Conservation (phyloP, 2,797 vertebrate species). For the Bovichtus variegatus region DNA sequence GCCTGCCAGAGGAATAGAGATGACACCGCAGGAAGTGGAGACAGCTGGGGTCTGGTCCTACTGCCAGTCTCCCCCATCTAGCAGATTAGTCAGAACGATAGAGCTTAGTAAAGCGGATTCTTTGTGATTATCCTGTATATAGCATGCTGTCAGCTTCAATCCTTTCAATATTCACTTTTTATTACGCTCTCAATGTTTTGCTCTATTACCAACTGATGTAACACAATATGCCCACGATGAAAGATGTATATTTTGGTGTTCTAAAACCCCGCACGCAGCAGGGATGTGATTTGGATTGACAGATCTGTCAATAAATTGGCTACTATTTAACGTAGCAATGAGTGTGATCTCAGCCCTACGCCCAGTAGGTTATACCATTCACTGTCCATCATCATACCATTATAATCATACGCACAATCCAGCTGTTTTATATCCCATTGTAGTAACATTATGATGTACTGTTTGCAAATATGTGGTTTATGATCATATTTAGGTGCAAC, state of each 20-base stretch:
- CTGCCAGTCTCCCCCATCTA: slow-evolving; percentile 29
- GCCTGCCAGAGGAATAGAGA: slow-evolving; percentile 39
- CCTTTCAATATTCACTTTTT: slow-evolving; percentile 7
- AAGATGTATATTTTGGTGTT: background rate
- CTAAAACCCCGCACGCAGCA: background rate
- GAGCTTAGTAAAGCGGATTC: slow-evolving; percentile 19
- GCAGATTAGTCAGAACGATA: slow-evolving; percentile 45
- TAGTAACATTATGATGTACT: background rate
- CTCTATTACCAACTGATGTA: background rate
- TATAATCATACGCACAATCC: background rate
- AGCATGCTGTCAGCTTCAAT: slow-evolving; percentile 11
- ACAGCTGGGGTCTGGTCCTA: slow-evolving; percentile 50
- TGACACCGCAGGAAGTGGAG: slow-evolving; percentile 45
- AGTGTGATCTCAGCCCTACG: background rate
- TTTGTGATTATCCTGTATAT: slow-evolving; percentile 29
- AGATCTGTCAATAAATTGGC: no score
- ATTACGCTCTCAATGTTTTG: slow-evolving; percentile 10
- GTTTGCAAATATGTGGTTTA: background rate
- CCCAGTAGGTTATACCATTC: background rate
- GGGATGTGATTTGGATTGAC: background rate
- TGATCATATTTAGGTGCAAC: background rate
- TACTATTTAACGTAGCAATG: background rate
- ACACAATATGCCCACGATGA: background rate
- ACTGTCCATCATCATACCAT: background rate
- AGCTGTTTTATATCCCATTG: background rate